These are phyloP conservation scores for Hormiphora californensis DNA, from an alignment of 37 sponge, comb jelly and placozoan genomes.

Conservation along the genomic window DNA sequence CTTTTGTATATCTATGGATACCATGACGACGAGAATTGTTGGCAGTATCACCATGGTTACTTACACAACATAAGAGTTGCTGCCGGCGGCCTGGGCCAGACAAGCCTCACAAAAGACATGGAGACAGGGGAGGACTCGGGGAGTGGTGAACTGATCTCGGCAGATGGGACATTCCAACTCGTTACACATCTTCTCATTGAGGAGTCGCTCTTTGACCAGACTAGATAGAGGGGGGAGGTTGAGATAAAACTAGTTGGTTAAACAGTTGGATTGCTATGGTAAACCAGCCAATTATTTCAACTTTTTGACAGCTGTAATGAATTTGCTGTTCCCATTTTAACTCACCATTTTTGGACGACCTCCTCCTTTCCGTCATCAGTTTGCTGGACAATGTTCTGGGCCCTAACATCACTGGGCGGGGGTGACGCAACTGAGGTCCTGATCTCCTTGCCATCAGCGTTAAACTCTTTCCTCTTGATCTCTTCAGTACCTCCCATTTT, in stretches of 20 bases:
- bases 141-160: slow-evolving; percentile 37
- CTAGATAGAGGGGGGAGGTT: too few relatives aligned
- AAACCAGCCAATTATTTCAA: too few relatives aligned
- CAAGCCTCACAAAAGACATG: slow-evolving; percentile 30
- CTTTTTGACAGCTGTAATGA: too few relatives aligned
- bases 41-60: too few relatives aligned
- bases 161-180: slow-evolving; percentile 47
- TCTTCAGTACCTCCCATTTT: not conserved
- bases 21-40: too few relatives aligned
- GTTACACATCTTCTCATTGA: slow-evolving; percentile 44
- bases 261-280: too few relatives aligned
- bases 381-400: slow-evolving; percentile 18
- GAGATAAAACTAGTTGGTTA: too few relatives aligned
- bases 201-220: too few relatives aligned
- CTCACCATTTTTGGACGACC: slow-evolving; percentile 49
- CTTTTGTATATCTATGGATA: too few relatives aligned
- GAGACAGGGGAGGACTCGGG: slow-evolving; percentile 36
- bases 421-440: slow-evolving; percentile 21
- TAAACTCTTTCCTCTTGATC: slow-evolving; percentile 39
- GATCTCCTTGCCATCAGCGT: slow-evolving; percentile 42
- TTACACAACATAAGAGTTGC: slow-evolving; percentile 24
- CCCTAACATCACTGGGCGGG: slow-evolving; percentile 36
- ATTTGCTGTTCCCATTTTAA: too few relatives aligned
- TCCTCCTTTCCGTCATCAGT: slow-evolving; percentile 28
- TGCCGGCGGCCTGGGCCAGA: slow-evolving; percentile 36